Evolutionary conservation across 1,140 invertebrate genomes (phyloP), one percentile per base, ranked within the genome.

Genomic region (Chironomus tepperi): DNA sequence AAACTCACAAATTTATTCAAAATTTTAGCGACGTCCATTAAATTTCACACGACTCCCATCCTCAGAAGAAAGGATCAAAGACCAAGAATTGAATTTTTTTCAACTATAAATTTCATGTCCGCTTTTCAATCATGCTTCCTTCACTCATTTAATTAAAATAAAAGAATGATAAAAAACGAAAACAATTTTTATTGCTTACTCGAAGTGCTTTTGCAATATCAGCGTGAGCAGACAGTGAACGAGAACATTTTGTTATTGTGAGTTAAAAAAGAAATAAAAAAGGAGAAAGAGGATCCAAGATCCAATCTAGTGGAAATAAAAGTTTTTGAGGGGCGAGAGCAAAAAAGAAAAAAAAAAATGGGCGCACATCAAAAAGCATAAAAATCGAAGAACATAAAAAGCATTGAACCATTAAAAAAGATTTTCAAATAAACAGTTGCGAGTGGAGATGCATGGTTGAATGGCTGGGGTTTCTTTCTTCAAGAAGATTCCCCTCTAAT

Each of bases 321-420:
- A 57, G n/a, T 12, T 12, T 1, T 57, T n/a, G 10, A 57, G 47
- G 9, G 9, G 47, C 10, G 47, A 57, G 47, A n/a, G n/a, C n/a
- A n/a, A n/a, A n/a, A n/a, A n/a, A n/a, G n/a, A n/a, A n/a, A 57
- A 57, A 57, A 12, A 57, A 12, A 10, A 7, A n/a, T 57, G 10
- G 47, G 47, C 9, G 47, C 47, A 57, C 47, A 57, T 10, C 9
- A 57, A 57, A 57, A 57, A n/a, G 47, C 47, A 57, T 57, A 57
- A 57, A 57, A 57, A 57, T 57, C 24, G 24, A 5, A 34, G n/a
- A 57, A n/a, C 47, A 57, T 57, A 57, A 57, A 57, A 57, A 10
- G 47, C 47, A 57, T 57, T 57, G 47, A 57, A 57, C 47, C 47
- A 57, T 57, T 57, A 57, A 57, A 57, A 57, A 57, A n/a, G n/a